Evolutionary conservation across 2,113 vertebrate species (phyloP).

Genomic region (Dicrurus megarhynchus): DNA sequence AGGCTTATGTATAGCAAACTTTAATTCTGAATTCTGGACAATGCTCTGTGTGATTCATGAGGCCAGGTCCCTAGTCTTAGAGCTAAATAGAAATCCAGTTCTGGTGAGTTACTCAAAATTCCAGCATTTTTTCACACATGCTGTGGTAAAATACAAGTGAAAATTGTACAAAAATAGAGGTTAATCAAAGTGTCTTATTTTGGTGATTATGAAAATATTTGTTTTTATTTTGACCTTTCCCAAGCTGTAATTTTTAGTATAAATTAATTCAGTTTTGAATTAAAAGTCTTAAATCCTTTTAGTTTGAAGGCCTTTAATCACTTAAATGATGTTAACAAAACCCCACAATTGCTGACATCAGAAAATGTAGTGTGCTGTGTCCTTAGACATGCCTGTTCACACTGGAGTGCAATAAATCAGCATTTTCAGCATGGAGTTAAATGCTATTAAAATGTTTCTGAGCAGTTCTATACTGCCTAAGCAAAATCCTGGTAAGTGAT

Average conservation of each 20-base stretch:
- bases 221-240: background rate
- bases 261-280: background rate
- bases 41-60: background rate
- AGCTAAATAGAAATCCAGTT: background rate
- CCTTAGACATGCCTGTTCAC: background rate
- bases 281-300: background rate
- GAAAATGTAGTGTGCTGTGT: background rate
- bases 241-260: background rate
- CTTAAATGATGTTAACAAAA: background rate
- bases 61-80: background rate
- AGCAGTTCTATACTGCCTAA: background rate
- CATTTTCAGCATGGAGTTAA: slow-evolving; percentile 2
- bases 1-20: slow-evolving; percentile 16
- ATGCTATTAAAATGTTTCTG: background rate
- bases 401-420: background rate
- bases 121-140: background rate
- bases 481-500: background rate
- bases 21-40: slow-evolving; percentile 41
- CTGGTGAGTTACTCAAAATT: background rate
- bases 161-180: background rate
- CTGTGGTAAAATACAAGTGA: background rate
- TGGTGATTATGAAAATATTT: background rate
- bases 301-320: background rate
- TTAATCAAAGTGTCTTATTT: background rate
- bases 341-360: background rate